A percentile compares a stretch with the other conserved stretches of the same genome.
phyloP scores from a whole-genome alignment of 2,888 invertebrate species.

The Axea sp. region DNA sequence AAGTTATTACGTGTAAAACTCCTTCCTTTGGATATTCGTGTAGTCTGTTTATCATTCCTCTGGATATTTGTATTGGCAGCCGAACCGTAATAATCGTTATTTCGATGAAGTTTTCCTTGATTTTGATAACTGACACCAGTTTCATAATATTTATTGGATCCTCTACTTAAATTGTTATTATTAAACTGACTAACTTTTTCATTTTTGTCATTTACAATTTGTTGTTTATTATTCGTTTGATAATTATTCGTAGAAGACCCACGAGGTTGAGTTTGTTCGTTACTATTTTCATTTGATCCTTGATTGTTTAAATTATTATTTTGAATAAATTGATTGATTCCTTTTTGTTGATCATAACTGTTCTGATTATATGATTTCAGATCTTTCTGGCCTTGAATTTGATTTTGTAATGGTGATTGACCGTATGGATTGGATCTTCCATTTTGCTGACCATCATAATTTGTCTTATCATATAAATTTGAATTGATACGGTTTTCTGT shows the following conservation, averaged over 20 bases:
- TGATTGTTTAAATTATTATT: constrained; percentile 58
- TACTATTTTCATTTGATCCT: constrained; percentile 49
- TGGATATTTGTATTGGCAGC: constrained; percentile 65
- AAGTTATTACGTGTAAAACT: constrained; percentile 64
- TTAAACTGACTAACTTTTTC: constrained; percentile 64
- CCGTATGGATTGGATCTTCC: constrained; percentile 74
- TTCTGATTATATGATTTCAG: constrained; percentile 65
- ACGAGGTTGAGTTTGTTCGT: constrained; percentile 60
- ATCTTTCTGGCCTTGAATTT: constrained; percentile 67
- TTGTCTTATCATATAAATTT: constrained; percentile 67
- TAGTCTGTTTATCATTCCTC: constrained; percentile 66
- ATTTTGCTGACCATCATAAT: constrained; percentile 75
- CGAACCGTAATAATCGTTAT: constrained; percentile 66
- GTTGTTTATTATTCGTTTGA: constrained; percentile 64
- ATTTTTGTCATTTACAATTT: constrained; percentile 63
- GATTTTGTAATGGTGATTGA: constrained; percentile 69
- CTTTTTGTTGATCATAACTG: constrained; percentile 62
- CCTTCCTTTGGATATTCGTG: constrained; percentile 64
- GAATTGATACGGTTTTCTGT: constrained; percentile 63
- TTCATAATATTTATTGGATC: constrained; percentile 61
- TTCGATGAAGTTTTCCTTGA: constrained; percentile 61
- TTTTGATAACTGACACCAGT: constrained; percentile 47
- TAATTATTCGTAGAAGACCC: constrained; percentile 59
- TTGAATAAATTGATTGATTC: constrained; percentile 48
- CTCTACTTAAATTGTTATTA: constrained; percentile 62